A percentile compares a stretch with the other conserved stretches of the same genome.
Evolutionary conservation across 1,140 invertebrate species (phyloP).

Genomic region (Plodia interpunctella): DNA sequence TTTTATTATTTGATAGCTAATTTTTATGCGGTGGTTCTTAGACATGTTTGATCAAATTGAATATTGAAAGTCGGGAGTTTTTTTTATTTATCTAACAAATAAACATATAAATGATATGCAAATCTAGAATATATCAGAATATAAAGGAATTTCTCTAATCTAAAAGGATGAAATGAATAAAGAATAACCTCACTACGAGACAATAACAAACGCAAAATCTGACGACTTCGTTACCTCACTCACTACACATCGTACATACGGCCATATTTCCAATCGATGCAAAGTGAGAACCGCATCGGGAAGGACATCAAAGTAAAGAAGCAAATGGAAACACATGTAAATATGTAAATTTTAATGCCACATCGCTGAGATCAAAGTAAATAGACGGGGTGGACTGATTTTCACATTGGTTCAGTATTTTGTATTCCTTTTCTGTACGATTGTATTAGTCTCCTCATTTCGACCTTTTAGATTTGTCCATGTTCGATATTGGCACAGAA

Average conservation of each 20-base stretch:
- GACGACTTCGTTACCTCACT: too few relatives aligned
- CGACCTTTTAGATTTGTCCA: not conserved
- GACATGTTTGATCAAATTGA: too few relatives aligned
- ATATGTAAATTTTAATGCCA: conserved; percentile 53
- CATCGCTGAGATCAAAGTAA: conserved; percentile 41
- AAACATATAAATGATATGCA: too few relatives aligned
- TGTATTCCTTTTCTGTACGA: conserved; percentile 31
- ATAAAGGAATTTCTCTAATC: too few relatives aligned
- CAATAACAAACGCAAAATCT: too few relatives aligned
- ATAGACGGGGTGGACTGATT: conserved; percentile 39
- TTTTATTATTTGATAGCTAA: too few relatives aligned
- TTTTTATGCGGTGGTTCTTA: too few relatives aligned
- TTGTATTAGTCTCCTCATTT: conserved; percentile 15
- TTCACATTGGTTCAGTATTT: conserved; percentile 31
- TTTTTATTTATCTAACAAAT: too few relatives aligned
- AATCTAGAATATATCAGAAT: too few relatives aligned
- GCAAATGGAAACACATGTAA: conserved; percentile 37
- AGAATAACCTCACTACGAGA: too few relatives aligned
- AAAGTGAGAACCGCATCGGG: conserved; percentile 24
- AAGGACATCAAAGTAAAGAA: conserved; percentile 44
- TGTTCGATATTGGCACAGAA: not conserved
- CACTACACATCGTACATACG: not conserved
- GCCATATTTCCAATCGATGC: conserved; percentile 20
- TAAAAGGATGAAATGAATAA: too few relatives aligned
- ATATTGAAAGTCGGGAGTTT: too few relatives aligned